phyloP scores from a whole-genome alignment of 2,113 vertebrate species.

The Gasterosteus nipponicus region DNA sequence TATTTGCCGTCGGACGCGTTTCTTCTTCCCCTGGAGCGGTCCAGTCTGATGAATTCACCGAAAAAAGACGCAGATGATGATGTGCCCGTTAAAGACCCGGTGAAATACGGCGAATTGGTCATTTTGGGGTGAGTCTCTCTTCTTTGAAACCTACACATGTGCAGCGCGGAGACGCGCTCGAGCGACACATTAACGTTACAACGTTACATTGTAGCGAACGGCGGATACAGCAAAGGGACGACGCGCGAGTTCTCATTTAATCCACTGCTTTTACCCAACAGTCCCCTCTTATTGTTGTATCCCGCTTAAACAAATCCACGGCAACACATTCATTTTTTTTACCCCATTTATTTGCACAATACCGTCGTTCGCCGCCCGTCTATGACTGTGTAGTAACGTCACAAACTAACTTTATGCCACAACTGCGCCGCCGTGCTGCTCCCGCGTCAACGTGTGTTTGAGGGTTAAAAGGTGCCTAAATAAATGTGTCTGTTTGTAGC shows the following conservation, averaged over 20 bases:
- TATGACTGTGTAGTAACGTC: constrained; percentile 9
- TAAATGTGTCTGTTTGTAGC: background rate
- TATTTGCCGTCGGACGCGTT: constrained; percentile 53
- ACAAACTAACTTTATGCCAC: constrained; percentile 60
- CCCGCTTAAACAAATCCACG: background rate
- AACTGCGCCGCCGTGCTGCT: background rate
- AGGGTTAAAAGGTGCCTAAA: background rate
- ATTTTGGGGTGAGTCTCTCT: constrained; percentile 89
- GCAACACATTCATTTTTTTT: background rate
- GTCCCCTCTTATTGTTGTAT: background rate
- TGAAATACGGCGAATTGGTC: constrained; percentile 95
- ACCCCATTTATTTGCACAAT: background rate
- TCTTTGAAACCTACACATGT: background rate
- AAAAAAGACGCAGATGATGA: constrained; percentile 90
- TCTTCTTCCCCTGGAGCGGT: constrained; percentile 55
- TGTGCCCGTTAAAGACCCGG: constrained; percentile 91
- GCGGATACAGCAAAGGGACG: constrained; percentile 28
- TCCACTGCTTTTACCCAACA: background rate
- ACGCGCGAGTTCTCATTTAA: constrained; percentile 36
- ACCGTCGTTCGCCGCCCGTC: background rate
- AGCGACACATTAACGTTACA: constrained; percentile 1
- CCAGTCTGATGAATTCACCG: constrained; percentile 92
- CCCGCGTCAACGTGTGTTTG: constrained; percentile 7
- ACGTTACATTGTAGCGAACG: background rate
- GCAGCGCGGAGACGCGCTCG: constrained; percentile 20